Conservation (phyloP, 2,797 vertebrate species). For the Antennarius maculatus region DNA sequence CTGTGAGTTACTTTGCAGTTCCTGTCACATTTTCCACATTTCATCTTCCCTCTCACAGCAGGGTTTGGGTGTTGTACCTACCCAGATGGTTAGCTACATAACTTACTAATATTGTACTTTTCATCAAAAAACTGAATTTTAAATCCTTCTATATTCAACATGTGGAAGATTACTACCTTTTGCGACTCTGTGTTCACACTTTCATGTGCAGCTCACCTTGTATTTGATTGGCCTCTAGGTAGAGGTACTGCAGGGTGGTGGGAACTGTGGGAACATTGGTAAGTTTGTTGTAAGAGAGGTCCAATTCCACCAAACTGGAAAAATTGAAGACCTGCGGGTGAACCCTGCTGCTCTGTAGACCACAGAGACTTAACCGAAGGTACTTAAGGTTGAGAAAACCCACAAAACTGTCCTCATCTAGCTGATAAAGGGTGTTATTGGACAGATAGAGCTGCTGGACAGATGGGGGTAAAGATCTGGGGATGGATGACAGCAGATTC, state of each 20-base stretch:
- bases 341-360: constrained; percentile 58
- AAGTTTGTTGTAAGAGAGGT: constrained; percentile 83
- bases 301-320: constrained; percentile 82
- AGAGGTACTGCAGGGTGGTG: constrained; percentile 79
- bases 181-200: neutral
- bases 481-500: constrained; percentile 75
- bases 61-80: constrained; percentile 15
- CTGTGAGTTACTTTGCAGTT: constrained; percentile 14
- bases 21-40: constrained; percentile 53
- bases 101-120: neutral
- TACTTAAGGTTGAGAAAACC: constrained; percentile 69
- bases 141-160: neutral
- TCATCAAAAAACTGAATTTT: no score
- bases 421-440: constrained; percentile 71
- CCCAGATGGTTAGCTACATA: constrained; percentile 14
- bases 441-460: constrained; percentile 83
- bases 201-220: constrained; percentile 65
- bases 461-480: constrained; percentile 74
- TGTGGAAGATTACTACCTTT: neutral
- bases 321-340: constrained; percentile 71
- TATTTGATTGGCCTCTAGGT: constrained; percentile 83
- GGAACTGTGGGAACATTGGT: constrained; percentile 73
- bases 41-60: constrained; percentile 18
- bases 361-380: constrained; percentile 78
- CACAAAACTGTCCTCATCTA: constrained; percentile 69